phyloP scores from a whole-genome alignment of 2,888 invertebrate species.

The Elmis aenea region DNA sequence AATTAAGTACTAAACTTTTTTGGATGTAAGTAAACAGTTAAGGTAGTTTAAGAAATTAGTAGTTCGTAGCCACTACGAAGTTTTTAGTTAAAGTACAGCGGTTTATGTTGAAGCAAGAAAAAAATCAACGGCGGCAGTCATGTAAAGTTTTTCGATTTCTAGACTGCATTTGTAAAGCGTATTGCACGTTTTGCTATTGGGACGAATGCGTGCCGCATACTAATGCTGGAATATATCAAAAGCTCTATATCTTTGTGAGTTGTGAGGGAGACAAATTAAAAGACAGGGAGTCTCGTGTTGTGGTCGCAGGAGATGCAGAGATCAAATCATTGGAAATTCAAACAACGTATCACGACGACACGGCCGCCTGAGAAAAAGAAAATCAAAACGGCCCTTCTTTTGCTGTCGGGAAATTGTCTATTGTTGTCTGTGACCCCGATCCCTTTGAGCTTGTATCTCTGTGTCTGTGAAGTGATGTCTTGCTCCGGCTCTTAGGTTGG shows the following conservation, averaged over 20 bases:
- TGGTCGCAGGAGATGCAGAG: slow-evolving; percentile 11
- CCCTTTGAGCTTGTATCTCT: slow-evolving; percentile 31
- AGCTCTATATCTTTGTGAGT: slow-evolving; percentile 13
- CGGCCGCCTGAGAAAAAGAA: slow-evolving; percentile 29
- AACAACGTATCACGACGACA: slow-evolving; percentile 34
- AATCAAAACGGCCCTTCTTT: slow-evolving; percentile 32
- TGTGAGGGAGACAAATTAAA: slow-evolving; percentile 17
- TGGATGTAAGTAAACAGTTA: no score
- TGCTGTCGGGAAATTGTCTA: slow-evolving; percentile 36
- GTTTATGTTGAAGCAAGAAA: no score
- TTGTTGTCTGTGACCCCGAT: slow-evolving; percentile 39
- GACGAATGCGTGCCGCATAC: slow-evolving; percentile 14
- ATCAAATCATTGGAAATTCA: slow-evolving; percentile 33
- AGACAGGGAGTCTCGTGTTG: slow-evolving; percentile 12
- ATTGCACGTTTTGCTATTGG: slow-evolving; percentile 10
- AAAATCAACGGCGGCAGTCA: no score
- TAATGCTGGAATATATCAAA: slow-evolving; percentile 8
- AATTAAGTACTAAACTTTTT: no score
- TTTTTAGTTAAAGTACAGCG: no score
- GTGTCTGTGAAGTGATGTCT: slow-evolving; percentile 30
- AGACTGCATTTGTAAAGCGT: no score
- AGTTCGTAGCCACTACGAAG: no score
- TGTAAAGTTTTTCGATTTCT: no score
- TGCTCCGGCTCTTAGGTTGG: slow-evolving; percentile 29
- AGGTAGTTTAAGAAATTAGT: no score